Percentiles rank a stretch among this genome's conserved stretches.
phyloP scores from a whole-genome alignment of 2,113 vertebrate genomes.

The Ctenomys sociabilis region DNA sequence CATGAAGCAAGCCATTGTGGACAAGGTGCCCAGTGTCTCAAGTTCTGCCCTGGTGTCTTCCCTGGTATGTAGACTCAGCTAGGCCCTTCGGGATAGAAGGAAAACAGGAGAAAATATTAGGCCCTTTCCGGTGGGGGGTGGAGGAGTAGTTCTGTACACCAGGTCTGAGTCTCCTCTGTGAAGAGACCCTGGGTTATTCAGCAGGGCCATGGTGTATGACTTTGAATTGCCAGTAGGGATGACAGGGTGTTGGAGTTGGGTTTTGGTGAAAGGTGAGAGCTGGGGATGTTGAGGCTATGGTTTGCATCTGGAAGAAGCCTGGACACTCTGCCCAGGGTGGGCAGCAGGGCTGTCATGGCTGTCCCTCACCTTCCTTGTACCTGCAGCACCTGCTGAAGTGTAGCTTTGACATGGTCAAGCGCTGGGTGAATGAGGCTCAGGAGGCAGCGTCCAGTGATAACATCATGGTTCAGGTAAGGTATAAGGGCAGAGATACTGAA shows the following conservation, averaged over 20 bases:
- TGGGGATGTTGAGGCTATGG: neutral
- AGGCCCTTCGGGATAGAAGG: neutral
- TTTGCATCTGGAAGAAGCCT: neutral
- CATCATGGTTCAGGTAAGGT: slow-evolving; percentile 90
- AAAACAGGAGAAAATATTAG: neutral
- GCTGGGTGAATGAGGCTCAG: slow-evolving; percentile 91
- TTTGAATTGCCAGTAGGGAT: neutral
- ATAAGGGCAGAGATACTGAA: neutral
- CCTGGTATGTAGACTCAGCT: slow-evolving; percentile 83
- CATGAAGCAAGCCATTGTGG: slow-evolving; percentile 91
- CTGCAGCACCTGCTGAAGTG: slow-evolving; percentile 89
- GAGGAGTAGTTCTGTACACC: neutral
- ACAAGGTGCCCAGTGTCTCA: slow-evolving; percentile 91
- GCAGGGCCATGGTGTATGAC: neutral
- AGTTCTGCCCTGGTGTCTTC: slow-evolving; percentile 91
- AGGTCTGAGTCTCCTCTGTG: neutral
- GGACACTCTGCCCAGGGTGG: neutral
- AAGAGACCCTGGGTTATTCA: neutral
- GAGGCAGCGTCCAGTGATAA: slow-evolving; percentile 91
- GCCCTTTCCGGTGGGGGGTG: neutral
- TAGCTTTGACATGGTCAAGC: slow-evolving; percentile 90
- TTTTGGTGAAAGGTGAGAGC: neutral
- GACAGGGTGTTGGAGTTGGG: neutral
- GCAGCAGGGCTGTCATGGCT: neutral
- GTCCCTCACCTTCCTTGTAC: neutral